phyloP scores from a whole-genome alignment of 2,797 vertebrate genomes.

The Bradypodion ventrale region DNA sequence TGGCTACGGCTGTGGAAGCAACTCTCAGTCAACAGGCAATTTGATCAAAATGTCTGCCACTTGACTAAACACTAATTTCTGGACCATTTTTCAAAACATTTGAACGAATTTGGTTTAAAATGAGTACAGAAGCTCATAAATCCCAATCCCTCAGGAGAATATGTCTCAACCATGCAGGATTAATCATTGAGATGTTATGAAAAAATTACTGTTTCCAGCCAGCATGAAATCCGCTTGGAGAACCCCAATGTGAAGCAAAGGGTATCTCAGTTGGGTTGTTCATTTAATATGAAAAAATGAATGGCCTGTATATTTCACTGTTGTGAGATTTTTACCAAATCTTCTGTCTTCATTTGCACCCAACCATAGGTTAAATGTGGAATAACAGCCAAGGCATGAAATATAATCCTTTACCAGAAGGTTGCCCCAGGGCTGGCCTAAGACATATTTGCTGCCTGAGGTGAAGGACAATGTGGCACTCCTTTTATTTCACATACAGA shows the following conservation, averaged over 20 bases:
- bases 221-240: neutral
- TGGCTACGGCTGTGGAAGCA: no score
- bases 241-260: neutral
- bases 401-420: neutral
- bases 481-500: neutral
- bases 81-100: neutral
- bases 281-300: neutral
- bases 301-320: neutral
- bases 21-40: no score
- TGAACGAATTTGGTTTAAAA: neutral
- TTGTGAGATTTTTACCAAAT: neutral
- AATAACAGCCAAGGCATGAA: neutral
- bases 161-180: neutral
- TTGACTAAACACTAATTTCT: neutral
- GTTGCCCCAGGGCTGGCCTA: neutral
- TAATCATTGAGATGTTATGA: neutral
- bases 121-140: neutral
- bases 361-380: neutral
- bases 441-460: neutral
- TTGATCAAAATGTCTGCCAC: neutral
- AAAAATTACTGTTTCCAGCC: neutral
- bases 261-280: neutral
- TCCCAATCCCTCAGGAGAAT: neutral
- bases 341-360: neutral
- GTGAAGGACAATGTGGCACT: neutral